Percentiles rank a stretch among this genome's conserved stretches.
Evolutionary conservation across 2,888 invertebrate species (phyloP).

Genomic region (Drosophila seclusa): DNA sequence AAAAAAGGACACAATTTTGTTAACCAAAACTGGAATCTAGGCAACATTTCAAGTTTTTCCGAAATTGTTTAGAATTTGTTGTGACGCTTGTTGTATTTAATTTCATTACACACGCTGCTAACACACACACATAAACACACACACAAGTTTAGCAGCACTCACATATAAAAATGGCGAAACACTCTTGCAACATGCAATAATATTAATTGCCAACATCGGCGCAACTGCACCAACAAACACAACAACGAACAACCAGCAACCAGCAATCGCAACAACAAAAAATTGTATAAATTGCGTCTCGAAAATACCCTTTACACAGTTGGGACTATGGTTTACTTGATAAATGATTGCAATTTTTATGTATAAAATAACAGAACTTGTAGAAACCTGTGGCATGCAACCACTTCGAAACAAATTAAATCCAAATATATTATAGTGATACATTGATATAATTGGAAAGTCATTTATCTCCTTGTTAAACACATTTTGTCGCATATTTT

Average conservation of each 20-base stretch:
- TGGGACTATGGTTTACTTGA: background rate
- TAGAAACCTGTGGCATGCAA: background rate
- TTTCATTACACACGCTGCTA: conserved; percentile 61
- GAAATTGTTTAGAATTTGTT: conserved; percentile 73
- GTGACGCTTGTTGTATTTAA: conserved; percentile 76
- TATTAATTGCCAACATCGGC: conserved; percentile 79
- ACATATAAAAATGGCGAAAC: conserved; percentile 26
- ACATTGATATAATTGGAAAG: background rate
- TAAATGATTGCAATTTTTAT: background rate
- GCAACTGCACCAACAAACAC: conserved; percentile 57
- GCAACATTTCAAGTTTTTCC: conserved; percentile 20
- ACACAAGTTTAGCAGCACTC: background rate
- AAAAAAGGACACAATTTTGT: conserved; percentile 9
- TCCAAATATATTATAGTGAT: background rate
- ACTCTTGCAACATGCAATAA: conserved; percentile 71
- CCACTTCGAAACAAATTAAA: background rate
- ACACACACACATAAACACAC: conserved; percentile 24
- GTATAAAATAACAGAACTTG: background rate
- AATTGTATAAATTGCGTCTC: background rate
- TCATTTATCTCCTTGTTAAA: background rate
- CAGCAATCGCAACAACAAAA: conserved; percentile 26
- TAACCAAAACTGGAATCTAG: conserved; percentile 9
- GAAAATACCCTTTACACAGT: conserved; percentile 26
- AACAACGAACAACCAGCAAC: conserved; percentile 36
- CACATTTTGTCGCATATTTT: background rate